These are phyloP conservation scores for Microctenopoma stevenorrisi DNA, from an alignment of 2,797 vertebrate species.

Conservation along the genomic window DNA sequence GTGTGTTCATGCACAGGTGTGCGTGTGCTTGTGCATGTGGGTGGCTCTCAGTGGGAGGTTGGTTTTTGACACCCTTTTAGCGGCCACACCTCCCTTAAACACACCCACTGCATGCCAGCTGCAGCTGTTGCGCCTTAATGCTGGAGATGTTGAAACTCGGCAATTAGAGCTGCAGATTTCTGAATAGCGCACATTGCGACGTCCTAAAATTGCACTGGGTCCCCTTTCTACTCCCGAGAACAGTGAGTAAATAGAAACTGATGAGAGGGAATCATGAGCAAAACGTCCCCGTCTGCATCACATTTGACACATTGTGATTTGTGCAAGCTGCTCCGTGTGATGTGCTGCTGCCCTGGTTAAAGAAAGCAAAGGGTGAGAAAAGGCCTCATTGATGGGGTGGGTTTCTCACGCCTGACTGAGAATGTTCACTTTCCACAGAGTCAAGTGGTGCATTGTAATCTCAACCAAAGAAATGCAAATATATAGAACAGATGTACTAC, in stretches of 20 bases:
- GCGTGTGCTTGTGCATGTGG: slow-evolving; percentile 27
- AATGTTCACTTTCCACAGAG: slow-evolving; percentile 80
- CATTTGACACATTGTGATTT: slow-evolving; percentile 76
- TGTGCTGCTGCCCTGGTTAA: slow-evolving; percentile 65
- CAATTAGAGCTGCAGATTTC: slow-evolving; percentile 81
- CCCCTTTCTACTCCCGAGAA: slow-evolving; percentile 60
- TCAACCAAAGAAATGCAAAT: slow-evolving; percentile 85
- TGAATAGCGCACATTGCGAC: slow-evolving; percentile 78
- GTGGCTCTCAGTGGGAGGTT: slow-evolving; percentile 67
- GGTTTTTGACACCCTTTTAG: slow-evolving; percentile 72
- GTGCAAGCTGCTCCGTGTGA: slow-evolving; percentile 71
- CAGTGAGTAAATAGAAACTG: slow-evolving; percentile 73
- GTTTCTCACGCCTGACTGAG: slow-evolving; percentile 82
- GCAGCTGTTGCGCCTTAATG: slow-evolving; percentile 81
- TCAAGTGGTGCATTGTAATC: slow-evolving; percentile 83
- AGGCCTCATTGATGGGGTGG: slow-evolving; percentile 76
- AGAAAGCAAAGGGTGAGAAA: slow-evolving; percentile 70
- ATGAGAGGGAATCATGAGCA: slow-evolving; percentile 66
- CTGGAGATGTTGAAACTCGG: slow-evolving; percentile 75
- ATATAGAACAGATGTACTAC: slow-evolving; percentile 80
- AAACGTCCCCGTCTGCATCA: slow-evolving; percentile 55
- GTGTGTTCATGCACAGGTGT: slow-evolving; percentile 42
- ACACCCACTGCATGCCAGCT: slow-evolving; percentile 78
- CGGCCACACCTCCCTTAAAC: slow-evolving; percentile 68
- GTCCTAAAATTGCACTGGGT: slow-evolving; percentile 78